A percentile compares a stretch with the other conserved stretches of the same genome.
Conservation (phyloP, 2,888 invertebrate species). For the Zeuzera pyrina region DNA sequence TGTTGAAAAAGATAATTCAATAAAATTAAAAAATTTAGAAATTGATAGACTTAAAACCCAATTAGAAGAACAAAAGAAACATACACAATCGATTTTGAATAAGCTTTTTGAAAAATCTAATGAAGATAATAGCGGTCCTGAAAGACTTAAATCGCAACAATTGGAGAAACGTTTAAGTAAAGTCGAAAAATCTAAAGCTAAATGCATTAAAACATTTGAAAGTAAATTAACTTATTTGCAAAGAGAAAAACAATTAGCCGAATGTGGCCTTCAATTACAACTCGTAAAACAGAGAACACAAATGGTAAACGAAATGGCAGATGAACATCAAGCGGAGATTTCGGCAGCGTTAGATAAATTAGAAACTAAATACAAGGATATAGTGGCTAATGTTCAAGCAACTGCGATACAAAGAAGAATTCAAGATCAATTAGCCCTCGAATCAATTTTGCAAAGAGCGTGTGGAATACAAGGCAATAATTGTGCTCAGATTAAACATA, state of each 20-base stretch:
- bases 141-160: constrained; percentile 29
- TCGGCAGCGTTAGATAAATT: constrained; percentile 44
- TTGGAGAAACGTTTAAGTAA: constrained; percentile 49
- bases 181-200: constrained; percentile 45
- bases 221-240: constrained; percentile 42
- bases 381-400: constrained; percentile 55
- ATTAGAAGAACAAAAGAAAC: constrained; percentile 38
- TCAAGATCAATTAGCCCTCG: constrained; percentile 53
- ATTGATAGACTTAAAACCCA: constrained; percentile 30
- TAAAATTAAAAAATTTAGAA: constrained; percentile 21
- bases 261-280: constrained; percentile 52
- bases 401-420: constrained; percentile 55
- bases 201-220: constrained; percentile 39
- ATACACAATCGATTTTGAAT: constrained; percentile 30
- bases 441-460: constrained; percentile 46
- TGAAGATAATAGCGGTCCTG: constrained; percentile 24
- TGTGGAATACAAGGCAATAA: constrained; percentile 31
- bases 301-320: constrained; percentile 40
- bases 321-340: constrained; percentile 46
- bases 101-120: constrained; percentile 32
- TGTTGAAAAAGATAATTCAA: constrained; percentile 25
- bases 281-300: constrained; percentile 49
- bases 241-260: constrained; percentile 48
- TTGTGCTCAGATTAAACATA: constrained; percentile 12
- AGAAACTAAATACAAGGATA: constrained; percentile 56